Evolutionary conservation across 2,888 invertebrate species (phyloP), one percentile per base, ranked within the genome.

Genomic region (Meteorus colon): DNA sequence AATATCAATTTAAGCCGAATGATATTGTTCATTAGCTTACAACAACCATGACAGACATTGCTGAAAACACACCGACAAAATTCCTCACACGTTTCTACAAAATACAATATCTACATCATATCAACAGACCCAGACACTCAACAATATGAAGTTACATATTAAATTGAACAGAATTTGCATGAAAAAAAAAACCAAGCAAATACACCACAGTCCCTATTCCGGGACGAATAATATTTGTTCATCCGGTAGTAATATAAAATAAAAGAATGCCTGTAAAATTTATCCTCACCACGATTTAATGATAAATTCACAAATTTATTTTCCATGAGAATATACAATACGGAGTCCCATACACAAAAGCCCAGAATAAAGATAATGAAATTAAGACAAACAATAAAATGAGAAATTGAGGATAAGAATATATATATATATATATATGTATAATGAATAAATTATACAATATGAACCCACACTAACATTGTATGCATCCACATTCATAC

Each of bases 371-470:
- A 68, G 65, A 41, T 65, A 55, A 66, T 31, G 70, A 59, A 75
- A 66, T 69, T 63, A 72, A 34, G 65, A 68, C 31, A 66, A n/a
- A 34, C 37, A 55, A 24, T 27, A 48, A 74, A 31, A 70, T 41
- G 51, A 45, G 51, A 71, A 45, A 74, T 29, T 51, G 60, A 69
- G 31, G 62, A 70, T 55, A 65, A 24, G 37, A 45, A 55, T n/a
- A 62, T 41, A 75, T 8, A 55, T 24, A 24, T 24, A 24, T 24
- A 24, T 24, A 24, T 24, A 24, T 24, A 24, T 24, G 1, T 24
- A 24, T 24, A 45, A 37, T 65, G 37, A 59, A 78, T 70, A 74
- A 77, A 77, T 77, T 73, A 68, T 65, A 67, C 41, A 62, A 77
- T 72, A 72, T 45, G 6, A 77, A 45, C 65, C 31, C 48, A 75